Evolutionary conservation across 1,140 invertebrate species (phyloP), one percentile per base, ranked within the genome.

Genomic region (Aphis craccivora): DNA sequence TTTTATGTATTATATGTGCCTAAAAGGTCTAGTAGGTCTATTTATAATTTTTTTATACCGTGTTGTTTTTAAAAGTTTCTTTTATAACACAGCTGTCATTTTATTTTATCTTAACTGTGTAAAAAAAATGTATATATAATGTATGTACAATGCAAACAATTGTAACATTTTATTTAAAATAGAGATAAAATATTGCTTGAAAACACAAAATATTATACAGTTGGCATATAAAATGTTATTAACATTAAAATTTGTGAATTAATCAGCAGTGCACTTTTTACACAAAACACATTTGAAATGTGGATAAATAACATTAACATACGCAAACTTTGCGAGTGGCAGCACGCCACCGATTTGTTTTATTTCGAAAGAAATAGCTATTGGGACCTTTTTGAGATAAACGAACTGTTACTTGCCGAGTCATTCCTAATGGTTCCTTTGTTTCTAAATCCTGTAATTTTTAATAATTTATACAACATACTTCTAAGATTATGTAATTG

Each of bases 291-390:
- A 91, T 88, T 84, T 20, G 23, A 51, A 43, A 45, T 83, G n/a
- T 40, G 55, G 60, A 87, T n/a, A 37, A 91, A 91, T 53, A 35
- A 83, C n/a, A 90, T 94, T 87, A 96, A 96, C 94, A 60, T 96
- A 97, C 96, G 96, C 96, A 96, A 95, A 97, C 96, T 96, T 96
- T 97, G 94, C 96, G 96, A 94, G 96, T 96, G 94, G 96, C 96
- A 94, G 94, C 96, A 94, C 96, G 96, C 96, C 96, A 97, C 94
- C 96, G 95, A 94, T 96, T 95, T 83, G 94, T 94, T 94, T 94
- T 94, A 91, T 94, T 95, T 90, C 95, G 94, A 90, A 94, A 94
- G 40, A 95, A 94, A 87, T 94, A 94, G 37, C 76, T 93, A 86
- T 94, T 94, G 60, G 94, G 94, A 91, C 94, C 93, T 84, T 94